These are phyloP conservation scores for Bombus consobrinus DNA, from an alignment of 1,140 invertebrate species.

Conservation along the genomic window DNA sequence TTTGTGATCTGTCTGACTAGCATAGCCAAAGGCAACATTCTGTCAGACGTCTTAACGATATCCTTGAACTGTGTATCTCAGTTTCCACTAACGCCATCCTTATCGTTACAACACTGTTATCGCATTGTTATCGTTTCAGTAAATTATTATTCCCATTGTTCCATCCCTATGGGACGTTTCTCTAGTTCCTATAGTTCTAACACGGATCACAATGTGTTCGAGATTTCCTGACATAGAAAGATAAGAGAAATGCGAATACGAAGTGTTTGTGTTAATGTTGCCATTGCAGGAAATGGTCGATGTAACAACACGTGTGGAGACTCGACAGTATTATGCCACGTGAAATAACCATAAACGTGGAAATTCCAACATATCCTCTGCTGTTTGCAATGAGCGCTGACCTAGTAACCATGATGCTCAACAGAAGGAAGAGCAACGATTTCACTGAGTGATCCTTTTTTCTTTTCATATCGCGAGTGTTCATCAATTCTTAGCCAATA, in stretches of 20 bases:
- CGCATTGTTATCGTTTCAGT: neutral
- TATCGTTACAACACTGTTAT: neutral
- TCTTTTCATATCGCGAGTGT: neutral
- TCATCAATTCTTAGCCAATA: slow-evolving; percentile 41
- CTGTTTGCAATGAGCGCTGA: slow-evolving; percentile 51
- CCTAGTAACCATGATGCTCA: slow-evolving; percentile 58
- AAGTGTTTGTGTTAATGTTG: neutral
- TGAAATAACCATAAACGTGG: slow-evolving; percentile 47
- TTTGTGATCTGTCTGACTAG: neutral
- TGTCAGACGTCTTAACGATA: neutral
- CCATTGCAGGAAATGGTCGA: neutral
- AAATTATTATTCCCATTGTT: neutral
- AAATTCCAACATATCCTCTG: slow-evolving; percentile 38
- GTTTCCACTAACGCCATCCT: neutral
- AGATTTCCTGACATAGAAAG: neutral
- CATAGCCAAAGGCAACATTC: neutral
- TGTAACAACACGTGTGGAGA: neutral
- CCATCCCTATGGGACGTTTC: neutral
- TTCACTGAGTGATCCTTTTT: slow-evolving; percentile 51
- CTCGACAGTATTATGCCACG: slow-evolving; percentile 17
- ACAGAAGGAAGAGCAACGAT: slow-evolving; percentile 30
- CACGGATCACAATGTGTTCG: neutral
- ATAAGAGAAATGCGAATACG: neutral
- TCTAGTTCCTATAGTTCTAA: neutral
- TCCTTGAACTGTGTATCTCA: neutral